Evolutionary conservation across 2,797 vertebrate species (phyloP).

Genomic region (Myripristis murdjan): DNA sequence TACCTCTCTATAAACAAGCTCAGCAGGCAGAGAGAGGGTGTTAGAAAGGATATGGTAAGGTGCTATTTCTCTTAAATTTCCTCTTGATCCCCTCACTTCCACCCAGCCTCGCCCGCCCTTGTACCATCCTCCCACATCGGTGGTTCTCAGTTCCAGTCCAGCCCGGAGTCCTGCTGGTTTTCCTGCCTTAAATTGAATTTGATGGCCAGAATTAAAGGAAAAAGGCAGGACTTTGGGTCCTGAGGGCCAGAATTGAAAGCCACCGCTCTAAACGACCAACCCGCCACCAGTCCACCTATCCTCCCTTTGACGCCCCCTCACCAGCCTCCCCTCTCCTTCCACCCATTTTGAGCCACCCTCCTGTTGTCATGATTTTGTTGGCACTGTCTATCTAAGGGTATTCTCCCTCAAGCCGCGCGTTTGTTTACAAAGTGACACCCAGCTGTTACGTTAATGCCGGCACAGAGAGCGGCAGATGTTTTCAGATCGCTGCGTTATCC

Average conservation of each 20-base stretch:
- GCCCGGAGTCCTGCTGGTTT: too few relatives aligned
- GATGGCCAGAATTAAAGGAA: too few relatives aligned
- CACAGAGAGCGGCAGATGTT: background rate
- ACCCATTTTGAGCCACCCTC: background rate
- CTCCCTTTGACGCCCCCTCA: background rate
- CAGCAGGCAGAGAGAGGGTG: constrained; percentile 84
- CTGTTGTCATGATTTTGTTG: background rate
- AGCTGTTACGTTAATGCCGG: background rate
- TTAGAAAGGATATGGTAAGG: constrained; percentile 90
- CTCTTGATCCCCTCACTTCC: constrained; percentile 4
- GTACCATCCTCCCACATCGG: background rate
- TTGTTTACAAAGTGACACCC: constrained; percentile 7
- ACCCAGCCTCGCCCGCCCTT: background rate
- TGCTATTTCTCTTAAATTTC: constrained; percentile 31
- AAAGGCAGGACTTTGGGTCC: too few relatives aligned
- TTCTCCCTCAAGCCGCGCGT: constrained; percentile 1
- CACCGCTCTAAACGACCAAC: too few relatives aligned
- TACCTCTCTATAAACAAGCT: constrained; percentile 91
- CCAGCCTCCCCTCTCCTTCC: background rate
- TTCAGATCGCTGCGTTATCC: constrained; percentile 4
- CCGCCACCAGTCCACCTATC: background rate
- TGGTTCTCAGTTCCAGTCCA: too few relatives aligned
- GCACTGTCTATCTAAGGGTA: accelerated
- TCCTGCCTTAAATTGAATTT: too few relatives aligned
- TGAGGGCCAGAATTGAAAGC: too few relatives aligned